Percentiles rank a stretch among this genome's conserved stretches.
Evolutionary conservation across 2,888 invertebrate species (phyloP).

Genomic region (Andrena dorsata): DNA sequence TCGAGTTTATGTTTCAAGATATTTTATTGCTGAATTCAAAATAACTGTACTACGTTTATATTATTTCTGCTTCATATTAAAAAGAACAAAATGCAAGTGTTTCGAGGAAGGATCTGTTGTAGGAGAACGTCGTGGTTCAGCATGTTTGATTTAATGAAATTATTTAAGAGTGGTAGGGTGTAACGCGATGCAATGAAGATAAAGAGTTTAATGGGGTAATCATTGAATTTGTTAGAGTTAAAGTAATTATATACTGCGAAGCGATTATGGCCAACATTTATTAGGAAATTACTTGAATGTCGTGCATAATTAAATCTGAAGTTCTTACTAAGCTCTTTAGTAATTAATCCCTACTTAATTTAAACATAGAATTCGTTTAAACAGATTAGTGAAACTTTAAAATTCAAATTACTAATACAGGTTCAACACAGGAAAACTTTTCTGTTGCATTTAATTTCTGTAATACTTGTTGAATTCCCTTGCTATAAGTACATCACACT

Average conservation of each 20-base stretch:
- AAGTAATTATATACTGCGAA: constrained; percentile 3
- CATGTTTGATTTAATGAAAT: constrained; percentile 23
- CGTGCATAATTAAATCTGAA: neutral
- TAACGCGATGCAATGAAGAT: constrained; percentile 53
- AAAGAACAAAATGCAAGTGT: neutral
- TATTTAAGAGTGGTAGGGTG: constrained; percentile 30
- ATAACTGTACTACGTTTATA: neutral
- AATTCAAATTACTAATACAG: neutral
- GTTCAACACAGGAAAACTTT: neutral
- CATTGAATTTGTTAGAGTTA: constrained; percentile 40
- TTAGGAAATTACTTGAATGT: constrained; percentile 21
- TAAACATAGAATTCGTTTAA: neutral
- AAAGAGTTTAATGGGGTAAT: constrained; percentile 43
- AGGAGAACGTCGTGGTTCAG: neutral
- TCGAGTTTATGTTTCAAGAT: neutral
- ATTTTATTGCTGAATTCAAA: neutral
- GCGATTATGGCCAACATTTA: constrained; percentile 49
- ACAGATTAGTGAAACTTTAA: neutral
- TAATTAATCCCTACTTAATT: neutral
- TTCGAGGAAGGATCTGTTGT: neutral
- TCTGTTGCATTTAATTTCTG: neutral
- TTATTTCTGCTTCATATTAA: neutral
- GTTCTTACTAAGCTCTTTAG: constrained; percentile 2
- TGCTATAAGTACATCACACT: too few relatives aligned
- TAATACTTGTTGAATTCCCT: neutral